Evolutionary conservation across 2,113 vertebrate species (phyloP), one percentile per base, ranked within the genome.

Genomic region (Seriola quinqueradiata): DNA sequence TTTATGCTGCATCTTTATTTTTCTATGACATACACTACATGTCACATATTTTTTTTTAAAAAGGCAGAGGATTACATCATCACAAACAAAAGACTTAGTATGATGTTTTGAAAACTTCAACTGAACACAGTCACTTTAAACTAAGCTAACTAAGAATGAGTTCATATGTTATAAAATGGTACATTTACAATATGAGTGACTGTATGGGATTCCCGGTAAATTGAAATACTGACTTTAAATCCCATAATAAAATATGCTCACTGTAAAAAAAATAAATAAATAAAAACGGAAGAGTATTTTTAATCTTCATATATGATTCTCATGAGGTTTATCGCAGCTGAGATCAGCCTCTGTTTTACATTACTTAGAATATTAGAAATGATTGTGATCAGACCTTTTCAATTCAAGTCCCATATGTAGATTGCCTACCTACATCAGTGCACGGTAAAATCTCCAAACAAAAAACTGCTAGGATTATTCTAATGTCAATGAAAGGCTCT

Each of bases 281-380:
- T 42, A 42, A 42, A 38, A 38, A 38, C 76, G 2, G 44, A 55
- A 84, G 58, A 42, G 4, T 8, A 48, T 73, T 75, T 88, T n/a
- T 84, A 87, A 80, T 88, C 57, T 88, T 77, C 77, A 58, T 77
- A 88, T 58, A 74, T 79, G 75, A 61, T 85, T 67, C 60, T 78
- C 60, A 5, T 67, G 75, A 55, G 73, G 85, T 85, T 88, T 64
- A 79, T 66, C 13, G 23, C 57, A 78, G 74, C 73, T 82, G 74
- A 80, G 79, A 76, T 83, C 88, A 81, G 76, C 70, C 34, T 69
- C 42, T 60, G 40, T 82, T 88, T 89, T 5, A 70, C 71, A 78
- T 89, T 79, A 84, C 89, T 93, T 85, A 88, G 88, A 90, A 90
- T 91, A 93, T 92, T 91, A 81, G 64, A 86, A 87, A 92, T 90